These are phyloP conservation scores for Miichthys miiuy DNA, from an alignment of 2,797 vertebrate genomes.

Conservation along the genomic window DNA sequence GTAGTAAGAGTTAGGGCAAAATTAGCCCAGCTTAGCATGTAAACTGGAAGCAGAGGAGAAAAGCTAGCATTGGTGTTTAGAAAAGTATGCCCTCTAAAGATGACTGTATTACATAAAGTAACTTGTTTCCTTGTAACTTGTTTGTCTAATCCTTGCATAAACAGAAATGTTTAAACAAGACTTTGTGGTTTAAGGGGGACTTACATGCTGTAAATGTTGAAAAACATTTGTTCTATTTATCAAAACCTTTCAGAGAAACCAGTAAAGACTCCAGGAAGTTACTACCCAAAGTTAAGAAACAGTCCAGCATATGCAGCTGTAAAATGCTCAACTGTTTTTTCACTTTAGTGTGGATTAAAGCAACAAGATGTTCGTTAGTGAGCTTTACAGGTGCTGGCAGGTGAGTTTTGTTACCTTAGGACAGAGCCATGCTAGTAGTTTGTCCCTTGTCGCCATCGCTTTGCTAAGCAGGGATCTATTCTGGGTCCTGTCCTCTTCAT, in stretches of 20 bases:
- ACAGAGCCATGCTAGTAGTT: not conserved
- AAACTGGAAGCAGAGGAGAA: not conserved
- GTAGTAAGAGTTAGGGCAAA: not conserved
- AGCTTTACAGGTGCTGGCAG: not conserved
- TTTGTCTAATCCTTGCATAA: slow-evolving; percentile 1
- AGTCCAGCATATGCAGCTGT: not conserved
- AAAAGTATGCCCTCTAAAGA: not conserved
- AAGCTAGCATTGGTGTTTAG: not conserved
- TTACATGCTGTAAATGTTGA: not conserved
- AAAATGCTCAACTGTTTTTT: not conserved
- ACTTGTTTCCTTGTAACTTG: not conserved
- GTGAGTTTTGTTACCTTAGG: not conserved
- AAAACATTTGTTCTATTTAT: not conserved
- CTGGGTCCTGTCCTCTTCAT: too few relatives aligned
- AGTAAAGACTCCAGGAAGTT: not conserved
- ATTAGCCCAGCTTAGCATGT: not conserved
- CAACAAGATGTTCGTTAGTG: not conserved
- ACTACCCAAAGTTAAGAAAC: not conserved
- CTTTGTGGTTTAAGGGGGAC: slow-evolving; percentile 1
- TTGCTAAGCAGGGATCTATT: too few relatives aligned
- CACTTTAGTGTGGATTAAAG: not conserved
- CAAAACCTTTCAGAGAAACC: not conserved
- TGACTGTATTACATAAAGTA: not conserved
- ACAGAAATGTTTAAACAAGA: not conserved
- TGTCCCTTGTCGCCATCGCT: too few relatives aligned